A percentile compares a stretch with the other conserved stretches of the same genome.
These are phyloP conservation scores for Dasysyrphus tricinctus DNA, from an alignment of 2,888 invertebrate species.

Conservation along the genomic window DNA sequence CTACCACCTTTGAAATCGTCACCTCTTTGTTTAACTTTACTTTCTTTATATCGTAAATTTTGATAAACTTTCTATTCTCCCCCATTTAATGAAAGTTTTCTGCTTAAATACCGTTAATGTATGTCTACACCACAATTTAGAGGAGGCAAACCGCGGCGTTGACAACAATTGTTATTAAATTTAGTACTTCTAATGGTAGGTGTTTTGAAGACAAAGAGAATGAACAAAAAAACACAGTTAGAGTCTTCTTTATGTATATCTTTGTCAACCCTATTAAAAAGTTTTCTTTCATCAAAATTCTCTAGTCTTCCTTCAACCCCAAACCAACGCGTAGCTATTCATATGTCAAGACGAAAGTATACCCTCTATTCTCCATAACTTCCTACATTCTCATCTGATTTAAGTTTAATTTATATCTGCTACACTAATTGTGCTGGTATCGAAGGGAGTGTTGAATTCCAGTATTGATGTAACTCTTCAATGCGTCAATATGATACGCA, in stretches of 20 bases:
- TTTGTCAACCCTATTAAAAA: conserved; percentile 25
- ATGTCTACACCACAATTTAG: conserved; percentile 49
- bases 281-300: conserved; percentile 55
- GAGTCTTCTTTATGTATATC: background rate
- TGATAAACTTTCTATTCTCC: conserved; percentile 4
- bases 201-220: background rate
- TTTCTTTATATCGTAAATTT: background rate
- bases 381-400: conserved; percentile 35
- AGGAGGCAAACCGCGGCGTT: conserved; percentile 38
- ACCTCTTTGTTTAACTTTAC: background rate
- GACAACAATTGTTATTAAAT: conserved; percentile 60
- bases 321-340: conserved; percentile 1
- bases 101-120: conserved; percentile 9
- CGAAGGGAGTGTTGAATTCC: conserved; percentile 67
- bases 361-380: background rate
- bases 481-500: conserved; percentile 71
- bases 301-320: conserved; percentile 21
- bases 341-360: background rate
- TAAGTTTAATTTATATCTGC: conserved; percentile 69
- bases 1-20: background rate
- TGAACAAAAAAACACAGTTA: conserved; percentile 9
- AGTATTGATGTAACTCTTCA: conserved; percentile 62
- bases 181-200: conserved; percentile 1
- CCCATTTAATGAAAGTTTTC: conserved; percentile 20
- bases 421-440: conserved; percentile 66